Evolutionary conservation across 1,140 invertebrate genomes (phyloP).

Genomic region (Drosophila navojoa): DNA sequence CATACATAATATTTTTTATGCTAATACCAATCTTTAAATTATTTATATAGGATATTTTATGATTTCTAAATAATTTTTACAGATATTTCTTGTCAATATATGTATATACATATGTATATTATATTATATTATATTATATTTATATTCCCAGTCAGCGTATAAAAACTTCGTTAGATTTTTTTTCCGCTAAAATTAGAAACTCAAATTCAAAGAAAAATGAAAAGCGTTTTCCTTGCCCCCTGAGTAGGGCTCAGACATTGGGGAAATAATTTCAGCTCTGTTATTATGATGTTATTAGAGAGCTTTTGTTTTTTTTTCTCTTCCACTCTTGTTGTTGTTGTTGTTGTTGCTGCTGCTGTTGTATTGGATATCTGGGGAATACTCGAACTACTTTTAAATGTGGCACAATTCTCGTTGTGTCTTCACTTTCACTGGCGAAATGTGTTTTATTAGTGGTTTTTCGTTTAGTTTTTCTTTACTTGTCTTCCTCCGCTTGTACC

Average conservation of each 20-base stretch:
- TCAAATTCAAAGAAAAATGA: not conserved
- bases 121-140: too few relatives aligned
- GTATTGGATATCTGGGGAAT: slow-evolving; percentile 7
- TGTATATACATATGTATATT: too few relatives aligned
- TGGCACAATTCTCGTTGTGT: slow-evolving; percentile 30
- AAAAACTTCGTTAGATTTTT: not conserved
- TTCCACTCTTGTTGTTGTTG: not conserved
- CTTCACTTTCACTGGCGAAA: slow-evolving; percentile 55
- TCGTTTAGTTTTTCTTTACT: not conserved
- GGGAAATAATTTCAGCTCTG: slow-evolving; percentile 47
- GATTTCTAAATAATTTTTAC: too few relatives aligned
- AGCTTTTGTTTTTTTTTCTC: too few relatives aligned
- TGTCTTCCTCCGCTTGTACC: not conserved
- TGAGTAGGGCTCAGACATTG: slow-evolving; percentile 24
- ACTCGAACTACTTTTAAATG: slow-evolving; percentile 44
- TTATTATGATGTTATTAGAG: slow-evolving; percentile 51
- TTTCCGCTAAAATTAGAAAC: not conserved
- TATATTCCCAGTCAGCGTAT: too few relatives aligned
- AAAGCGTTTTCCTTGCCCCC: slow-evolving; percentile 8
- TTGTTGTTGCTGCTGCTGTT: slow-evolving; percentile 1
- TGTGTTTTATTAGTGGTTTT: slow-evolving; percentile 53
- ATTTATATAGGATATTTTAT: too few relatives aligned
- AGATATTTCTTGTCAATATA: too few relatives aligned
- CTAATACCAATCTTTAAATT: too few relatives aligned
- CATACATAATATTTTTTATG: too few relatives aligned